Evolutionary conservation across 1,140 invertebrate genomes (phyloP).

Genomic region (Marisa cornuarietis): DNA sequence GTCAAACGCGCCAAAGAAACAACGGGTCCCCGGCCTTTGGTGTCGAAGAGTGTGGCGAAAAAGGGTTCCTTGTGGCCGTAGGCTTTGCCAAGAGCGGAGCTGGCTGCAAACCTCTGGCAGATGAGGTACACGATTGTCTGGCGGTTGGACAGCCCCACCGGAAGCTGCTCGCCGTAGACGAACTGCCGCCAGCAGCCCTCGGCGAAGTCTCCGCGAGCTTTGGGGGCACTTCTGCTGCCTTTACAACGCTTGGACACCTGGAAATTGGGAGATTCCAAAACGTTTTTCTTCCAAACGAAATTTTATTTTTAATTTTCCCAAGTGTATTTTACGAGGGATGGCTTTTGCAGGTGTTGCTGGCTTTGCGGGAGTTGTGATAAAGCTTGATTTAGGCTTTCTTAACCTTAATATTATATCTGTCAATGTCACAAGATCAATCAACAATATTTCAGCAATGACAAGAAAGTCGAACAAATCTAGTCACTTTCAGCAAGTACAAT

Average conservation of each 20-base stretch:
- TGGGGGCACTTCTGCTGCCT: slow-evolving; percentile 20
- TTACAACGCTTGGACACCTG: slow-evolving; percentile 21
- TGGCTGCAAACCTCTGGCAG: slow-evolving; percentile 46
- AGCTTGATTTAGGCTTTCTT: too few relatives aligned
- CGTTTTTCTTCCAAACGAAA: too few relatives aligned
- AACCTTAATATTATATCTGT: too few relatives aligned
- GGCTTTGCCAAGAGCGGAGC: slow-evolving; percentile 33
- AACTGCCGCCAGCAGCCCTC: slow-evolving; percentile 51
- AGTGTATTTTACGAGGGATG: too few relatives aligned
- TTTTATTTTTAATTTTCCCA: too few relatives aligned
- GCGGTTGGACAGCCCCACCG: slow-evolving; percentile 41
- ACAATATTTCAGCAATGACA: too few relatives aligned
- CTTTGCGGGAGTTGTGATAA: too few relatives aligned
- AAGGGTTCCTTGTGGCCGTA: slow-evolving; percentile 40
- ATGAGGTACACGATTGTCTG: slow-evolving; percentile 43
- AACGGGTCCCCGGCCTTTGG: slow-evolving; percentile 32
- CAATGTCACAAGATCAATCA: too few relatives aligned
- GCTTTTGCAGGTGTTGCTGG: too few relatives aligned
- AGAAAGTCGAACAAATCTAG: too few relatives aligned
- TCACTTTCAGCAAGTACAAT: too few relatives aligned
- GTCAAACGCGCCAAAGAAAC: slow-evolving; percentile 42
- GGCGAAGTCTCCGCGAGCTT: slow-evolving; percentile 43
- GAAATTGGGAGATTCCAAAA: too few relatives aligned
- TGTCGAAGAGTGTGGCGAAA: slow-evolving; percentile 49
- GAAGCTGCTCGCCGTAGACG: slow-evolving; percentile 38